Percentiles rank a stretch among this genome's conserved stretches.
These are phyloP conservation scores for Lepidonotus clava DNA, from an alignment of 2,888 invertebrate species.

Conservation along the genomic window DNA sequence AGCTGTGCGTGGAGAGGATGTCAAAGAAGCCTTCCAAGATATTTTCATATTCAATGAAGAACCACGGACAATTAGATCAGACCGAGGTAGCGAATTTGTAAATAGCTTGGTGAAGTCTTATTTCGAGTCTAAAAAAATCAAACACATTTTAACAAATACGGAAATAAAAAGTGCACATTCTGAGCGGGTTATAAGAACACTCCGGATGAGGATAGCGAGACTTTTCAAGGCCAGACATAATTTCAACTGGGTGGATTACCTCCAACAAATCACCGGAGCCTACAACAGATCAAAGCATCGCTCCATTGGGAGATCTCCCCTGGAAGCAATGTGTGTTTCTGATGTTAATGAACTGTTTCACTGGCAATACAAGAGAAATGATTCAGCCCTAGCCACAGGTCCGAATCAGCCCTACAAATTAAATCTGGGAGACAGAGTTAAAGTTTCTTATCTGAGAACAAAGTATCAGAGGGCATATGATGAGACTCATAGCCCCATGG, in stretches of 20 bases:
- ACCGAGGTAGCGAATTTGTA: not conserved
- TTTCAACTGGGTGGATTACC: not conserved
- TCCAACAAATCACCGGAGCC: not conserved
- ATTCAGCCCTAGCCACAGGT: not conserved
- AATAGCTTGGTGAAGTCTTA: not conserved
- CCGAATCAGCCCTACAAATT: not conserved
- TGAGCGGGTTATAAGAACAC: not conserved
- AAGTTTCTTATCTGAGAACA: not conserved
- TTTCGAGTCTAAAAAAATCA: not conserved
- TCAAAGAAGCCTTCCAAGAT: not conserved
- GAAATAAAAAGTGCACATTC: not conserved
- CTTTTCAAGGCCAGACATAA: not conserved
- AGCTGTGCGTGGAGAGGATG: not conserved
- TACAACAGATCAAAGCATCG: not conserved
- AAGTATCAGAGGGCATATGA: not conserved
- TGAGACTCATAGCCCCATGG: not conserved
- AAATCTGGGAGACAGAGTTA: not conserved
- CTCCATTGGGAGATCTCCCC: not conserved
- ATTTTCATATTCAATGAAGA: not conserved
- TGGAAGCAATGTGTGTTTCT: not conserved
- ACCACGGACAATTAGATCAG: not conserved
- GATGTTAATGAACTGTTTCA: not conserved
- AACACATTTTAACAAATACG: not conserved
- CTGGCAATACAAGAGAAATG: not conserved
- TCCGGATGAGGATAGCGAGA: not conserved